Percentiles rank a stretch among this genome's conserved stretches.
Conservation (phyloP, 2,888 invertebrate genomes). For the Tachina fera region DNA sequence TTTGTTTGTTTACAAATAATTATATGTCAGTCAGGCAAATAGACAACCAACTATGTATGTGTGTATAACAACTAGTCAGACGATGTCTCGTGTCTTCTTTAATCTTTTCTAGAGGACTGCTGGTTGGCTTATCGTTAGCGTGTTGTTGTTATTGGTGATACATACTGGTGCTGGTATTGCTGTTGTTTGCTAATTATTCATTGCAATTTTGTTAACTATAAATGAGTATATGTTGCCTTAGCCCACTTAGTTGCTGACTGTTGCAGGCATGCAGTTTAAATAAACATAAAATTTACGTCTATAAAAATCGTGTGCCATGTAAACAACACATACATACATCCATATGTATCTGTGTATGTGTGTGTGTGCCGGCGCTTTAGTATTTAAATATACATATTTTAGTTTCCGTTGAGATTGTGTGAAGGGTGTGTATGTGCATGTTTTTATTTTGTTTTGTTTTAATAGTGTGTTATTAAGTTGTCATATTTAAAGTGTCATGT, state of each 20-base stretch:
- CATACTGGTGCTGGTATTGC: conserved; percentile 4
- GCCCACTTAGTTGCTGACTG: conserved; percentile 30
- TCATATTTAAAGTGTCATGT: conserved; percentile 66
- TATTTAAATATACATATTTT: conserved; percentile 10
- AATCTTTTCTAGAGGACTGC: conserved; percentile 18
- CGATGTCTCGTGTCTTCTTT: conserved; percentile 53
- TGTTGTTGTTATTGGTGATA: not conserved
- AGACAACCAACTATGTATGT: not conserved
- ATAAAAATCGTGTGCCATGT: conserved; percentile 20
- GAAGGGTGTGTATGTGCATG: not conserved
- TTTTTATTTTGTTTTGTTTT: conserved; percentile 45
- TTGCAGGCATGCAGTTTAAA: conserved; percentile 39
- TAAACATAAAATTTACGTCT: conserved; percentile 40
- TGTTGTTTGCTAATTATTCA: conserved; percentile 62
- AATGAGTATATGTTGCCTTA: conserved; percentile 35
- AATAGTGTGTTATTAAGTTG: conserved; percentile 64
- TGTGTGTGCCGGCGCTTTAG: not conserved
- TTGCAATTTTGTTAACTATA: conserved; percentile 59
- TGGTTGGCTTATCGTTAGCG: not conserved
- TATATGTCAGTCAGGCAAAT: conserved; percentile 29
- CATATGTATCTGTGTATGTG: not conserved
- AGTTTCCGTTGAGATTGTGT: not conserved
- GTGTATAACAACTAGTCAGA: not conserved
- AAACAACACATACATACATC: not conserved
- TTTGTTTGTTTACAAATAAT: conserved; percentile 35